Percentiles rank a stretch among this genome's conserved stretches.
Evolutionary conservation across 2,113 vertebrate genomes (phyloP).

Genomic region (Cyanistes caeruleus): DNA sequence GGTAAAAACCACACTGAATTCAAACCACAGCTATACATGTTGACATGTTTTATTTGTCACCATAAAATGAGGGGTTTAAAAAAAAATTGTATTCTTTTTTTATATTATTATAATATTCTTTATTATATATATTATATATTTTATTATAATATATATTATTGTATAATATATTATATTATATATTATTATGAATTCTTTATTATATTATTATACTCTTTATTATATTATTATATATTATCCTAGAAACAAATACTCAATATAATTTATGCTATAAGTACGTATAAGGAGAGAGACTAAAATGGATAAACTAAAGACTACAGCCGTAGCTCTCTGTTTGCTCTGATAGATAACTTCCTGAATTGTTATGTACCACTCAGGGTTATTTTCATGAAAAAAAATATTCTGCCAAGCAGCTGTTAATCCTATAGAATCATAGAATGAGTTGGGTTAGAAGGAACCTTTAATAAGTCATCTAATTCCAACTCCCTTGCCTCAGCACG

Average conservation of each 20-base stretch:
- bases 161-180: too few relatives aligned
- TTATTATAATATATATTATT: too few relatives aligned
- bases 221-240: neutral
- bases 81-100: neutral
- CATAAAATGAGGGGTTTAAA: neutral
- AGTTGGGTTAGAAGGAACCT: neutral
- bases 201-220: neutral
- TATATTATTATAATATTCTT: neutral
- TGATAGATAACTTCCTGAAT: neutral
- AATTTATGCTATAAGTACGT: neutral
- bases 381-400: neutral
- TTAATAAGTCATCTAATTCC: neutral
- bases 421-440: neutral
- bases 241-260: neutral
- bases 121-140: neutral
- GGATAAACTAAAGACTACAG: neutral
- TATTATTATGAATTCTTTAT: neutral
- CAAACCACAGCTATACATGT: neutral
- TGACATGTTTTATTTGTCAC: neutral
- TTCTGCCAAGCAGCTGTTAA: neutral
- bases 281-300: neutral
- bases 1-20: neutral
- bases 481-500: neutral
- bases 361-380: neutral
- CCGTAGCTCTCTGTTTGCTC: neutral